Percentiles rank a stretch among this genome's conserved stretches.
phyloP scores from a whole-genome alignment of 2,797 vertebrate genomes.

The Gallinago solitaria region DNA sequence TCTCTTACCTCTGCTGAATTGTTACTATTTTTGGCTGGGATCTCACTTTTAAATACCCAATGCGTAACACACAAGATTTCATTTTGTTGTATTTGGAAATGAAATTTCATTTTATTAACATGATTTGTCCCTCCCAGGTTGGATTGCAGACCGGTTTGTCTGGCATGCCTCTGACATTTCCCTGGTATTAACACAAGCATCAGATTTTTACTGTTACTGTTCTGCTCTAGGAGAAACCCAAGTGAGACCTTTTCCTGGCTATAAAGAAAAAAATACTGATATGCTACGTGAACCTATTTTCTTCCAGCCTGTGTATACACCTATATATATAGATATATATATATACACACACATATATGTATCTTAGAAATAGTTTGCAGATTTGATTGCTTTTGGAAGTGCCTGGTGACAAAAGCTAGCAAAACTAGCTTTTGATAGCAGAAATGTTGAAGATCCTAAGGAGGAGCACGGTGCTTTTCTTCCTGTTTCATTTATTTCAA shows the following conservation, averaged over 20 bases:
- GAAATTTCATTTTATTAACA: not conserved
- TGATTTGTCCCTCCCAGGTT: not conserved
- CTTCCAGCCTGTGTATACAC: too few relatives aligned
- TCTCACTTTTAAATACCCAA: not conserved
- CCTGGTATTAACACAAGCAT: not conserved
- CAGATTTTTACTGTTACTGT: not conserved
- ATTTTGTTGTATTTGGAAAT: not conserved
- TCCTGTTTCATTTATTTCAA: not conserved
- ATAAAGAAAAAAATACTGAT: not conserved
- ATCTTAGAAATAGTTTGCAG: not conserved
- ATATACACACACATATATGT: fast-evolving
- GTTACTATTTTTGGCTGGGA: not conserved
- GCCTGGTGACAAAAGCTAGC: not conserved
- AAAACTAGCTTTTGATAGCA: not conserved
- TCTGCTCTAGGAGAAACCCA: not conserved
- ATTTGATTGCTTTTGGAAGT: not conserved
- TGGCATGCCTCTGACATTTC: not conserved
- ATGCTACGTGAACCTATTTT: not conserved
- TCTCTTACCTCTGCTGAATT: not conserved
- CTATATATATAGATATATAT: fast-evolving
- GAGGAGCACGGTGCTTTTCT: too few relatives aligned
- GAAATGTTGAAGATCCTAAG: too few relatives aligned
- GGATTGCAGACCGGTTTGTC: not conserved
- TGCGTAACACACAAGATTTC: not conserved
- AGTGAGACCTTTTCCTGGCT: not conserved